Evolutionary conservation across 2,797 vertebrate genomes (phyloP).

Genomic region (Danio tinwini): DNA sequence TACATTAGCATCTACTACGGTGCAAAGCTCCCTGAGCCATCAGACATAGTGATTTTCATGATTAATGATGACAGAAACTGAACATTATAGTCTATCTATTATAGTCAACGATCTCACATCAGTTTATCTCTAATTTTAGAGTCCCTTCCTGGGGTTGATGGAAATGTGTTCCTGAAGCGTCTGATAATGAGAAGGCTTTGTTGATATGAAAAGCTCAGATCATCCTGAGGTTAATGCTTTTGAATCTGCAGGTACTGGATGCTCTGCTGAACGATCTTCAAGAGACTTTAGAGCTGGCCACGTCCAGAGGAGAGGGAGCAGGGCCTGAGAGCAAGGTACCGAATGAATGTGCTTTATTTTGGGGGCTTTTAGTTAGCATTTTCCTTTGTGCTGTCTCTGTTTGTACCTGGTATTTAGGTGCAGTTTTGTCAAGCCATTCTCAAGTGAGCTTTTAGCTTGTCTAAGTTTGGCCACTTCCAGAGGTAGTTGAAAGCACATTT

Average conservation of each 20-base stretch:
- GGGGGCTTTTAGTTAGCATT: neutral
- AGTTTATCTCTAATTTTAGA: constrained; percentile 6
- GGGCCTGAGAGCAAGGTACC: constrained; percentile 87
- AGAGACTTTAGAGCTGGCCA: constrained; percentile 89
- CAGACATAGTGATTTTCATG: constrained; percentile 35
- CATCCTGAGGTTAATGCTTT: constrained; percentile 21
- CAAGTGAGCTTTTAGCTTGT: no score
- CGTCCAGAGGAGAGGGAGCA: constrained; percentile 83
- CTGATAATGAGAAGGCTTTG: constrained; percentile 4
- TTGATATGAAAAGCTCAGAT: neutral
- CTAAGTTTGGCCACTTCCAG: no score
- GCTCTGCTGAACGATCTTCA: constrained; percentile 89
- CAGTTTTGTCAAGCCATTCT: no score
- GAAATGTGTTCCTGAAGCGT: neutral
- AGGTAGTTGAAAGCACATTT: no score
- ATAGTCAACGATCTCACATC: constrained; percentile 1
- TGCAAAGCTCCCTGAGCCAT: constrained; percentile 17
- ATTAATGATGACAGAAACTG: constrained; percentile 29
- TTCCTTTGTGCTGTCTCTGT: no score
- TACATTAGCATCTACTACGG: constrained; percentile 43
- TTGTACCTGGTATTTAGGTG: no score
- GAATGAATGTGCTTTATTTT: neutral
- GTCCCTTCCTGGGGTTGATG: neutral
- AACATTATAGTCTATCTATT: constrained; percentile 28
- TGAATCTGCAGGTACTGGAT: constrained; percentile 86